A percentile compares a stretch with the other conserved stretches of the same genome.
Conservation (phyloP, 2,888 invertebrate species). For the Euproctis similis region DNA sequence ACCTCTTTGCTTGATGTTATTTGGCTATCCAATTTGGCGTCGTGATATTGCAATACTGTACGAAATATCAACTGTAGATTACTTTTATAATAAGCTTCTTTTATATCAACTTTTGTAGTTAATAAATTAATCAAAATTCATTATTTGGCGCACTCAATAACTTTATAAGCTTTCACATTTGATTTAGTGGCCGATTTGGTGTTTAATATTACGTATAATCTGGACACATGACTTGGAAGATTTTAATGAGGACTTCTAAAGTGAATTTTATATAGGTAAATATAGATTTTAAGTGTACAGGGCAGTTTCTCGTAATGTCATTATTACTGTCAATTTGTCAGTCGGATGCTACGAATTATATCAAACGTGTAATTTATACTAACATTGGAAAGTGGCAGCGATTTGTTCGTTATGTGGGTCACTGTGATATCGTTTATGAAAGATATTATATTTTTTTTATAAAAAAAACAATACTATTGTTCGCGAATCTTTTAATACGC, state of each 20-base stretch:
- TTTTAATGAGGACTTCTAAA: slow-evolving; percentile 15
- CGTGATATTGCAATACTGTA: slow-evolving; percentile 19
- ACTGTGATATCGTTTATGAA: slow-evolving; percentile 37
- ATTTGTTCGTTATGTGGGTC: slow-evolving; percentile 37
- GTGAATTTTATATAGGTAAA: too few relatives aligned
- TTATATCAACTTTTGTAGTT: slow-evolving; percentile 7
- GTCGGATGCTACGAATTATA: slow-evolving; percentile 15
- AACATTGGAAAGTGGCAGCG: slow-evolving; percentile 39
- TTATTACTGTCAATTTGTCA: slow-evolving; percentile 13
- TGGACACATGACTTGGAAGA: slow-evolving; percentile 10
- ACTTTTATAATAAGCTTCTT: slow-evolving; percentile 8
- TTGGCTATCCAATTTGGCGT: slow-evolving; percentile 7
- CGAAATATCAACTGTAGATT: slow-evolving; percentile 18
- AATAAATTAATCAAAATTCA: slow-evolving; percentile 12
- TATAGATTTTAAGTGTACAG: slow-evolving; percentile 11
- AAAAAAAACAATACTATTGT: too few relatives aligned
- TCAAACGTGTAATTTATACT: slow-evolving; percentile 34
- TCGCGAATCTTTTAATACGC: too few relatives aligned
- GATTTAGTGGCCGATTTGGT: too few relatives aligned
- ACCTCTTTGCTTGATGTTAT: slow-evolving; percentile 13
- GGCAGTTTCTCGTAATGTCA: slow-evolving; percentile 9
- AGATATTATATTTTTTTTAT: too few relatives aligned
- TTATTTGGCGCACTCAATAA: slow-evolving; percentile 6
- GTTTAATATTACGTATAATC: slow-evolving; percentile 13
- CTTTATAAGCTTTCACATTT: slow-evolving; percentile 6